Conservation (phyloP, 64 coral and sea anemone genomes). For the Montipora cactus region DNA sequence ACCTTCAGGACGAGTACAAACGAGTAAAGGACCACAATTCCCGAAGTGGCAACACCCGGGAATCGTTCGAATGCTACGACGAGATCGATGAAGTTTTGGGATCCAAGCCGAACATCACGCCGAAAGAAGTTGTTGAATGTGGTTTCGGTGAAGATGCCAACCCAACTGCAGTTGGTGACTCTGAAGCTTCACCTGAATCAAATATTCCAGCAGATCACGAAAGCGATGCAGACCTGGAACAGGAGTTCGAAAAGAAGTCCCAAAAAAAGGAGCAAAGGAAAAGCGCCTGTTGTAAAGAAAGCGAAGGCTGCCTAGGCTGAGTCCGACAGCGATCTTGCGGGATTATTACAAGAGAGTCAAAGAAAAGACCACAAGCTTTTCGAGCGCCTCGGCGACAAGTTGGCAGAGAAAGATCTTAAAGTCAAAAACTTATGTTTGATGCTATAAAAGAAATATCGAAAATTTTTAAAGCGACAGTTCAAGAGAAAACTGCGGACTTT, state of each 20-base stretch:
- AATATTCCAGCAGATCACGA: conserved; percentile 30
- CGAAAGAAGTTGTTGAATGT: conserved; percentile 21
- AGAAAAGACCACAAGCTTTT: conserved; percentile 59
- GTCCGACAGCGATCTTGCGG: conserved; percentile 11
- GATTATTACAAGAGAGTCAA: conserved; percentile 64
- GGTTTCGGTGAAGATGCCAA: conserved; percentile 61
- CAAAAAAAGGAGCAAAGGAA: conserved; percentile 41
- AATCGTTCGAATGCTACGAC: conserved; percentile 54
- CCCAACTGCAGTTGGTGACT: not conserved
- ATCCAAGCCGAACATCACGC: conserved; percentile 52
- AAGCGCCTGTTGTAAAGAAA: conserved; percentile 46
- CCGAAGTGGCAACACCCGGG: conserved; percentile 51
- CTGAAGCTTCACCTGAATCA: conserved; percentile 8
- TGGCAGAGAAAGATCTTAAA: conserved; percentile 53
- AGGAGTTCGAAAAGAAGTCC: conserved; percentile 50
- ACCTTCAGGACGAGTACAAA: conserved; percentile 69
- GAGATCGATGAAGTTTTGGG: conserved; percentile 69
- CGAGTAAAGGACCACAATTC: conserved; percentile 40
- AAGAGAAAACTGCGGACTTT: no score
- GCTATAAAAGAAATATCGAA: conserved; percentile 10
- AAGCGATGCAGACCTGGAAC: conserved; percentile 42
- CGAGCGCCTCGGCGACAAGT: conserved; percentile 38
- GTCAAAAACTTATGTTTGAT: conserved; percentile 66
- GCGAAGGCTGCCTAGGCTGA: conserved; percentile 31
- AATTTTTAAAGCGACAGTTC: no score